phyloP scores from a whole-genome alignment of 2,113 vertebrate species.

The Sander lucioperca region DNA sequence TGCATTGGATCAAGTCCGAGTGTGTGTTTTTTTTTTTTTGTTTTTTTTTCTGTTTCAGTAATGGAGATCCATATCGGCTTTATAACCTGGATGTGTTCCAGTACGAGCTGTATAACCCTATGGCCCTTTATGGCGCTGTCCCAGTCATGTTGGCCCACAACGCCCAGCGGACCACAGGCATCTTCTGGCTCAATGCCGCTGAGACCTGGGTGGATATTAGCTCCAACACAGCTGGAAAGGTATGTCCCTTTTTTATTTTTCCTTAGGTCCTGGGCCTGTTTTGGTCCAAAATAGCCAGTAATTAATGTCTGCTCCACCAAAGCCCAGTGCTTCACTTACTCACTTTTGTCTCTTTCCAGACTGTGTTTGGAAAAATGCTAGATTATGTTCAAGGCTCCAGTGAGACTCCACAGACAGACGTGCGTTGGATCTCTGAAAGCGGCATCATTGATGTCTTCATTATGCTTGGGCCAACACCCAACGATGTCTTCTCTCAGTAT shows the following conservation, averaged over 20 bases:
- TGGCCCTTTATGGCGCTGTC: slow-evolving; percentile 93
- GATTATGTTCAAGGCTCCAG: slow-evolving; percentile 93
- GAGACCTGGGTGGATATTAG: slow-evolving; percentile 97
- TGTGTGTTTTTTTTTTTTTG: slow-evolving; percentile 39
- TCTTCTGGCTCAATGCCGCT: slow-evolving; percentile 96
- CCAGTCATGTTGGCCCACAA: slow-evolving; percentile 92
- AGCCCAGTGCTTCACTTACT: not conserved
- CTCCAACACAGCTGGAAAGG: slow-evolving; percentile 94
- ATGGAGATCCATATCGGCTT: slow-evolving; percentile 92
- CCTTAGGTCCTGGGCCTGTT: not conserved
- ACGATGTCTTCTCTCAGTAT: slow-evolving; percentile 89
- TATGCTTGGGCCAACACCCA: slow-evolving; percentile 88
- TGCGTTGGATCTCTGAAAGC: slow-evolving; percentile 96
- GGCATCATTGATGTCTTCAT: slow-evolving; percentile 93
- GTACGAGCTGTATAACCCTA: slow-evolving; percentile 92
- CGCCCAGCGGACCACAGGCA: slow-evolving; percentile 86
- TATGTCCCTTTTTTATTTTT: slow-evolving; percentile 40
- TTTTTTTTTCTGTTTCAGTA: slow-evolving; percentile 76
- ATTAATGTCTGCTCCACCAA: not conserved
- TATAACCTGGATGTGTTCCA: slow-evolving; percentile 97
- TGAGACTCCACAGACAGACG: slow-evolving; percentile 92
- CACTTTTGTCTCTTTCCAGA: slow-evolving; percentile 78
- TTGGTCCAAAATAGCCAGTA: not conserved
- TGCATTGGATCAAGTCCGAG: not conserved
- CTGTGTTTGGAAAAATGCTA: slow-evolving; percentile 92